Evolutionary conservation across 2,113 vertebrate species (phyloP).

Genomic region (Indri indri): DNA sequence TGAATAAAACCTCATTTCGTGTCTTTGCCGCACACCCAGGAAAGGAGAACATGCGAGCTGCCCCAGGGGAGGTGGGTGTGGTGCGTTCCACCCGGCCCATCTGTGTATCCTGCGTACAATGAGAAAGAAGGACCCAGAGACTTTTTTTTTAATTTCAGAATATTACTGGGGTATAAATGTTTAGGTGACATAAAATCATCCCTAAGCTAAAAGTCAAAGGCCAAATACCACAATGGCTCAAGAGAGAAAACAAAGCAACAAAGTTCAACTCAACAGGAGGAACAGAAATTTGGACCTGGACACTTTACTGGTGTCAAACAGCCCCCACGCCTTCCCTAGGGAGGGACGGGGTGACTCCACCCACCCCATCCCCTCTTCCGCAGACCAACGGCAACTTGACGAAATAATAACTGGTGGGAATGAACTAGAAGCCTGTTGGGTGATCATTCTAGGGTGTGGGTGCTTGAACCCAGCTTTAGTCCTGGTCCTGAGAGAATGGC

Average conservation of each 20-base stretch:
- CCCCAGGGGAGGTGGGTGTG: background rate
- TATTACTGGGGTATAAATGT: too few species aligned
- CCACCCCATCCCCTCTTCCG: background rate
- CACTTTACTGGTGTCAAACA: background rate
- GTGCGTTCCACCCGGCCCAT: too few species aligned
- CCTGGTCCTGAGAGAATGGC: background rate
- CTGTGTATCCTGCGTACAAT: background rate
- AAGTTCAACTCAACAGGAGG: too few species aligned
- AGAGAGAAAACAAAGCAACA: too few species aligned
- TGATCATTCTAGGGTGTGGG: background rate
- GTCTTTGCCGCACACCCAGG: background rate
- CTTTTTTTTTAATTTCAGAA: too few species aligned
- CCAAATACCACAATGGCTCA: too few species aligned
- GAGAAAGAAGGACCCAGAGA: background rate
- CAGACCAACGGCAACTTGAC: background rate
- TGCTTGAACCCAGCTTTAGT: background rate
- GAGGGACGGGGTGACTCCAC: background rate
- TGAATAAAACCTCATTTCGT: background rate
- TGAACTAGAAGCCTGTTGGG: background rate
- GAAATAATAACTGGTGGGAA: background rate
- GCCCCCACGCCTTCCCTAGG: background rate
- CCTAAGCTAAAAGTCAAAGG: too few species aligned
- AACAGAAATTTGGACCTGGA: too few species aligned
- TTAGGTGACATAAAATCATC: too few species aligned
- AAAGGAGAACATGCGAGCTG: too few species aligned